These are phyloP conservation scores for Pocillopora meandrina DNA, from an alignment of 92 coral and sea anemone species.

Conservation along the genomic window DNA sequence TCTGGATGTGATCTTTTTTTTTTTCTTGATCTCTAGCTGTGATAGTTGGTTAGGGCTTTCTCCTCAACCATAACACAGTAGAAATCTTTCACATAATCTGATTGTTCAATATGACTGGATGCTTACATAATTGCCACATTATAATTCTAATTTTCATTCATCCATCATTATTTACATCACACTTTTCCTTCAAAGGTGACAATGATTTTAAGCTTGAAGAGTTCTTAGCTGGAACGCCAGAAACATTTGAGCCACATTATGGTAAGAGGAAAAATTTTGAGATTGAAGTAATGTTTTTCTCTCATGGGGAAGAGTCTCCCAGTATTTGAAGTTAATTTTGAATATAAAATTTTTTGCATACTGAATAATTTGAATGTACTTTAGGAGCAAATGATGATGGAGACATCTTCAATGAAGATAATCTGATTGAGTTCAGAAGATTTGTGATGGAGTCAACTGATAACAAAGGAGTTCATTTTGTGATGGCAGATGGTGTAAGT, in stretches of 20 bases:
- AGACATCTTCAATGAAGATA: constrained; percentile 88
- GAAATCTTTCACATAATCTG: too few relatives aligned
- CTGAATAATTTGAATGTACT: not conserved
- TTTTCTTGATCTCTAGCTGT: too few relatives aligned
- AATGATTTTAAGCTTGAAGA: constrained; percentile 90
- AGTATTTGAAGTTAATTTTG: too few relatives aligned
- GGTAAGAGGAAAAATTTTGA: constrained; percentile 53
- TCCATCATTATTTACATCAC: not conserved
- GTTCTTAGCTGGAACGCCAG: constrained; percentile 97
- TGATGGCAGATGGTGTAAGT: constrained; percentile 98
- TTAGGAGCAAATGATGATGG: constrained; percentile 90
- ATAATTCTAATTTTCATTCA: not conserved
- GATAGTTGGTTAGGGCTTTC: too few relatives aligned
- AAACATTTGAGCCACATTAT: constrained; percentile 95
- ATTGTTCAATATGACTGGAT: not conserved
- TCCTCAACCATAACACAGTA: too few relatives aligned
- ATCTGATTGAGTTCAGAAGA: constrained; percentile 75
- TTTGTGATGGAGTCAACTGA: constrained; percentile 85
- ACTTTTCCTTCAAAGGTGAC: constrained; percentile 62
- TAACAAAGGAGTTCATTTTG: constrained; percentile 91
- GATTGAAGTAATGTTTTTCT: too few relatives aligned
- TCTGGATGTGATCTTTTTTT: too few relatives aligned
- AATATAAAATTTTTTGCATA: too few relatives aligned
- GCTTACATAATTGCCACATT: not conserved
- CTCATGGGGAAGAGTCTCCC: too few relatives aligned